Percentiles rank a stretch among this genome's conserved stretches.
Conservation (phyloP, 1,140 invertebrate species). For the Centruroides vittatus region DNA sequence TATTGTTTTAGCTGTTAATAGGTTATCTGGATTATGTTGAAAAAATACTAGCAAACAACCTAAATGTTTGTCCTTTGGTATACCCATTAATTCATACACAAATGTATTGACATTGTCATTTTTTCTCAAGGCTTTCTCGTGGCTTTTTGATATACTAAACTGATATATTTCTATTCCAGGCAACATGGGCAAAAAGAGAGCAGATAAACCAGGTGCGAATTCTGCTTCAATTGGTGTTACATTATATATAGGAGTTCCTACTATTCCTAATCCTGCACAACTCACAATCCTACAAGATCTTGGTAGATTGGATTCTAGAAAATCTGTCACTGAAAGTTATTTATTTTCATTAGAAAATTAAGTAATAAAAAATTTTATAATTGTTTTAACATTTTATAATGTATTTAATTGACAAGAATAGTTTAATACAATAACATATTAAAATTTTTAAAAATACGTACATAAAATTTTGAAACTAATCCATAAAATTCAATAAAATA, state of each 20-base stretch:
- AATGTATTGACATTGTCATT: not conserved
- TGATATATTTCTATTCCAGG: slow-evolving; percentile 7
- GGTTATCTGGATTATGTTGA: not conserved
- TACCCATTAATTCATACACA: not conserved
- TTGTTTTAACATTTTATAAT: too few relatives aligned
- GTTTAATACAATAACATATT: too few relatives aligned
- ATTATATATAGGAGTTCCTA: not conserved
- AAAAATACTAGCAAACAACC: slow-evolving; percentile 11
- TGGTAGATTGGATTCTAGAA: too few relatives aligned
- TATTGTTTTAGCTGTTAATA: not conserved
- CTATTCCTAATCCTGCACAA: too few relatives aligned
- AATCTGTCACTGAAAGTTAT: too few relatives aligned
- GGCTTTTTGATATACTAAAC: slow-evolving; percentile 2
- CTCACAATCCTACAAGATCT: too few relatives aligned
- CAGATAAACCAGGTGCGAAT: slow-evolving; percentile 4
- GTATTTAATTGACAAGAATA: too few relatives aligned
- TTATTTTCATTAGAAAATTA: too few relatives aligned
- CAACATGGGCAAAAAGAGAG: slow-evolving; percentile 7
- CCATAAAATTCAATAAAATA: too few relatives aligned
- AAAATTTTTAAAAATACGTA: too few relatives aligned
- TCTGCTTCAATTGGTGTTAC: slow-evolving; percentile 6
- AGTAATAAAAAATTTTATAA: too few relatives aligned
- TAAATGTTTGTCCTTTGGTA: slow-evolving; percentile 1
- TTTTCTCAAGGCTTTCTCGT: not conserved
- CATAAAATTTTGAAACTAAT: too few relatives aligned